A percentile compares a stretch with the other conserved stretches of the same genome.
Conservation (phyloP, 2,888 invertebrate species). For the Harpalus rubripes region DNA sequence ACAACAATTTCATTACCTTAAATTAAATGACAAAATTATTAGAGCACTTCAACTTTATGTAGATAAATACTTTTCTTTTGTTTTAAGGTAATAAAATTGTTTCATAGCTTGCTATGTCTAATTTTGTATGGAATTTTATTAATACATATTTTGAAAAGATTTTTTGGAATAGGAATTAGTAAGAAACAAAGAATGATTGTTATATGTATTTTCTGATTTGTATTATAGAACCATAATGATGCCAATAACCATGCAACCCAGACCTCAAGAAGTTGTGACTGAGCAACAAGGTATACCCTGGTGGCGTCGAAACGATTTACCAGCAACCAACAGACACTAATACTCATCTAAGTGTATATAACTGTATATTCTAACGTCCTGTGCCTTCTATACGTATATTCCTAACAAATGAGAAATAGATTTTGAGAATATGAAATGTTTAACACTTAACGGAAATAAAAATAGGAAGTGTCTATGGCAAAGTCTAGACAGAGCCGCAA, state of each 20-base stretch:
- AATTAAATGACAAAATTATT: too few relatives aligned
- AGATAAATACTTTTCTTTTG: too few relatives aligned
- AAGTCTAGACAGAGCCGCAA: too few relatives aligned
- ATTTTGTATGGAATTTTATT: too few relatives aligned
- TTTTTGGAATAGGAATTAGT: not conserved
- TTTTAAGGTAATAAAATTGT: too few relatives aligned
- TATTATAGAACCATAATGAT: slow-evolving; percentile 63
- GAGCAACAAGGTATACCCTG: slow-evolving; percentile 77
- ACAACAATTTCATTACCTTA: too few relatives aligned
- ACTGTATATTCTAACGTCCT: slow-evolving; percentile 28
- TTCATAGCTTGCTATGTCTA: too few relatives aligned
- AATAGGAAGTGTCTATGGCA: too few relatives aligned
- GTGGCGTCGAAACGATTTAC: slow-evolving; percentile 76
- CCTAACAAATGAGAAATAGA: not conserved
- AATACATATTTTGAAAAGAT: too few relatives aligned
- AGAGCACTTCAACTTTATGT: too few relatives aligned
- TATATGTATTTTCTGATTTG: not conserved
- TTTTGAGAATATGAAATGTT: not conserved
- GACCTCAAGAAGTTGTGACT: slow-evolving; percentile 62
- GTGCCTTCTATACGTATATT: slow-evolving; percentile 6
- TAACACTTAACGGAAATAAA: not conserved
- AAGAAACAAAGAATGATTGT: not conserved
- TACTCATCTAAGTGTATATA: not conserved
- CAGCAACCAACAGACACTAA: slow-evolving; percentile 57
- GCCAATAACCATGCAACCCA: slow-evolving; percentile 62